Base-by-base conservation (phyloP, 1,140 invertebrate species). In the Piezodorus guildinii region DNA sequence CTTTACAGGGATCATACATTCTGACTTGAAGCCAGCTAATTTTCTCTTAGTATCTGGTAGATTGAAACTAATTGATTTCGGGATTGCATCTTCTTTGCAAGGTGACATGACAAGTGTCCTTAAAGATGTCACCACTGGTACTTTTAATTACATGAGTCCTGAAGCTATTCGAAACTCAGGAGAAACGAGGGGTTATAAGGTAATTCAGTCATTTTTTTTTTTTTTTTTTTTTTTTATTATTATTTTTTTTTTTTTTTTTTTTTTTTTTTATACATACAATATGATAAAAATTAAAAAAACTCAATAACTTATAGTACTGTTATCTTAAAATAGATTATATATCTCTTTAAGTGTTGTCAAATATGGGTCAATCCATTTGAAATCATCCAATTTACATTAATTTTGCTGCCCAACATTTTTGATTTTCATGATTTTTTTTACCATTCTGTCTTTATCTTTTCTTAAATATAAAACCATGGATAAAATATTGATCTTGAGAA, bases 41-140 rank as follows among this genome's bases (percentile, higher is more conserved):
- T 98, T 98, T 76, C 78, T 99, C 14, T 77, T 95, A 69, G 90
- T 94, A 23, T 81, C 82, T 64, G 91, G 90, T 4, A 80, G 85
- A 56, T 74, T 99, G 5, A 98, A 98, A 77, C 76, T 98, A 23
- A 99, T 99, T 66, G 96, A 99, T 77, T 98, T 99, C 78, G 96
- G 95, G 23, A 98, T 98, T 69, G 89, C 96, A n/a, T 90, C 91
- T 56, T 85, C 85, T 59, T 81, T 98, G 59, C 85, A 91, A 70
- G 79, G 82, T 49, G 94, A 98, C 72, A 87, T 86, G 73, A 98
- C 95, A 0, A 92, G 89, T 71, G 87, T 97, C 43, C 78, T 90
- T 16, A 92, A 91, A 73, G 84, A 88, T 67, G 81, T 82, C 62
- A 84, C 83, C 58, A 81, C 84, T 46, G 95, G 96, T 27, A 98